Base-by-base conservation (phyloP, 2,888 invertebrate species). In the Thalpophila matura region DNA sequence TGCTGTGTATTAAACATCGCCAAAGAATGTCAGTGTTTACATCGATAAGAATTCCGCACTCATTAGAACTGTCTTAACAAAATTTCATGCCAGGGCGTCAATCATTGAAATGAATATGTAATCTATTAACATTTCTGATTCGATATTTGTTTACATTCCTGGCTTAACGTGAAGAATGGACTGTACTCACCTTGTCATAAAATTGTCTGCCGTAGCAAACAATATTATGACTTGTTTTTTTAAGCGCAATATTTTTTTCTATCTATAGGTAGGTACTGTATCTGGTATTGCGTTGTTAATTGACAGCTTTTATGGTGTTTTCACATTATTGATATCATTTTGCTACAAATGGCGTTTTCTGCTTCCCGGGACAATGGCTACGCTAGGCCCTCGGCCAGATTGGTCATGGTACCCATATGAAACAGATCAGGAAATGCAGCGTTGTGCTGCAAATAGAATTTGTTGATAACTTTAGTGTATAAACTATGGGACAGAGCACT, bases 1-100 rank as follows among this genome's bases (percentile, higher is more conserved):
- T 45, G 24, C 6, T 24, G 16, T 22, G 12, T 31, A 35, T 54
- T 50, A 54, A 27, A 50, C 45, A 46, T 50, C 24, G 40, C 27
- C 6, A 38, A 73, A 26, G 33, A 73, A 66, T 50, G 18, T 16
- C 47, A 35, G n/a, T 57, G 40, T 64, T 63, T 56, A 37, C 24
- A 53, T 33, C 29, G 14, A 37, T 58, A 29, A 50, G 9, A 47
- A 55, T 55, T 37, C 37, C 40, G 6, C 26, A 37, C 7, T 50
- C 37, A 55, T 70, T 66, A 49, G n/a, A 27, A 9, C 20, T 24
- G 31, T 47, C 43, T 43, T 18, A 47, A 46, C 5, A 38, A 43
- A 40, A 33, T 10, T 57, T 24, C 10, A 46, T 47, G 14, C 35
- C 29, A 55, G 20, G 2, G 4, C 29, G 49, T 66, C 43, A 33